Conservation (phyloP, 2,113 vertebrate genomes). For the Lophochroa leadbeateri region DNA sequence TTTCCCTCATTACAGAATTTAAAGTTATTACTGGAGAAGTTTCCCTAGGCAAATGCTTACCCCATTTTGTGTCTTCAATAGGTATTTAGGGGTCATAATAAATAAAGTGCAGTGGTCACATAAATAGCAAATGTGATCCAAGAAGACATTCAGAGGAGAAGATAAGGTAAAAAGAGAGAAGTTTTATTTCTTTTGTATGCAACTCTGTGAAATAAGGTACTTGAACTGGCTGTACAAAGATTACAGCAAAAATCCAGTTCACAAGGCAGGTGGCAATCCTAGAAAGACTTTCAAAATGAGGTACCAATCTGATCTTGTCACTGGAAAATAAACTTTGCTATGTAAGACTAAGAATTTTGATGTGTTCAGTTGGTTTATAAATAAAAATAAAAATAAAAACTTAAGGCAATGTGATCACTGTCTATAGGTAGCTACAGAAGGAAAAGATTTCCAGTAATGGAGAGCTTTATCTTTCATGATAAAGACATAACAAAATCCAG, state of each 20-base stretch:
- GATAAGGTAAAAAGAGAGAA: not conserved
- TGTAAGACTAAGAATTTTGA: not conserved
- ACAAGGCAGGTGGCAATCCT: not conserved
- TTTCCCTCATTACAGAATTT: constrained; percentile 50
- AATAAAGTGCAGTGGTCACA: not conserved
- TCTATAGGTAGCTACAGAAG: not conserved
- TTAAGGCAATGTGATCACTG: not conserved
- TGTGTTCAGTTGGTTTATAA: not conserved
- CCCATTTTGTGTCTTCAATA: constrained; percentile 17
- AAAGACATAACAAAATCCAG: not conserved
- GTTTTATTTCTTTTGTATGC: not conserved
- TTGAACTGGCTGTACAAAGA: not conserved
- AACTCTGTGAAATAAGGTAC: not conserved
- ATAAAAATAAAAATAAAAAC: not conserved
- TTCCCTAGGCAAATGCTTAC: constrained; percentile 35
- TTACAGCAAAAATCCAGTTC: not conserved
- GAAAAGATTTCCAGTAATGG: not conserved
- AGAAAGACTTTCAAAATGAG: not conserved
- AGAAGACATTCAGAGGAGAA: not conserved
- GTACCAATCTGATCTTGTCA: not conserved
- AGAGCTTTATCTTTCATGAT: not conserved
- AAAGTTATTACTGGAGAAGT: constrained; percentile 31
- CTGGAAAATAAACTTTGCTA: not conserved
- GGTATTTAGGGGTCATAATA: not conserved
- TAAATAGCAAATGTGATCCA: not conserved